Evolutionary conservation across 2,888 invertebrate species (phyloP), one percentile per base, ranked within the genome.

Genomic region (Himalopsyche kuldschensis): DNA sequence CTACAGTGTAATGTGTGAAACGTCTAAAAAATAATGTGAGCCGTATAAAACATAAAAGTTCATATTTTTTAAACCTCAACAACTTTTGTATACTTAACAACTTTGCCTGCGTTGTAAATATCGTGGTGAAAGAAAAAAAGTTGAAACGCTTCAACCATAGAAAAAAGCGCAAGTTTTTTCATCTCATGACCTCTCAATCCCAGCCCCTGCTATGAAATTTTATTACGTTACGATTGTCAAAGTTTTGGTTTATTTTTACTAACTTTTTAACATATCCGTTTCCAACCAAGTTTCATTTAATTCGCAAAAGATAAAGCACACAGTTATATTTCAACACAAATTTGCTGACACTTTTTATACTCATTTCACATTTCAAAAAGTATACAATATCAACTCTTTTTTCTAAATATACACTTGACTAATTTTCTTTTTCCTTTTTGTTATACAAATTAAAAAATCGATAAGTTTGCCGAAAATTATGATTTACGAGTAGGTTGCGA

Each of bases 11-110:
- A 17, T 48, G n/a, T 17, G 48, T 48, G 4, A 5, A 11, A 4
- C 48, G n/a, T 48, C 48, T 48, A 48, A 48, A 48, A 48, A 55
- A 10, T 55, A 41, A 41, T 24, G 20, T 55, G 24, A 55, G 10
- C 10, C 24, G 55, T 55, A 24, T 55, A 55, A 6, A 41, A 41
- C 55, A 55, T 55, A 55, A 55, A 55, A 55, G 55, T 77, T 77
- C 35, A 77, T 24, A 77, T 35, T 77, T 77, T 77, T 77, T n/a
- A 77, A 77, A 77, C 77, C 77, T 77, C 35, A 77, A 24, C 77
- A 77, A 77, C n/a, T 77, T 77, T 77, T 35, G 55, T 55, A 55
- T 55, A 24, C 55, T 55, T 55, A 55, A 5, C 55, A 55, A 55
- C 55, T 55, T 55, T 55, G 20, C 20, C 24, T 20, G 55, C 55